Base-by-base conservation (phyloP, 2,888 invertebrate genomes). In the Coremacera marginata region DNA sequence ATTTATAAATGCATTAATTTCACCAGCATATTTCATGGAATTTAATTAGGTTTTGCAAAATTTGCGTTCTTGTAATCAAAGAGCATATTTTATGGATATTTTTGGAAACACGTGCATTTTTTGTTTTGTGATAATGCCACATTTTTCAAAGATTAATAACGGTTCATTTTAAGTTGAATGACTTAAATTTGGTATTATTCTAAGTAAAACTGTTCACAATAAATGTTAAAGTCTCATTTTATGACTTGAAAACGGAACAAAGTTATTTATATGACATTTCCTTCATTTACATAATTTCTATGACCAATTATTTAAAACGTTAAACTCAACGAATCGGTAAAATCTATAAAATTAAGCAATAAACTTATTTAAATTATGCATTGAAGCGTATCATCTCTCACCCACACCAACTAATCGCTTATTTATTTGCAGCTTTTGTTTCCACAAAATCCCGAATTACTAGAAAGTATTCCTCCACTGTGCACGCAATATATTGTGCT, bases 401-500 rank as follows among this genome's bases (percentile, higher is more conserved):
- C 44, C 8, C 5, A 37, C 37, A 37, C 31, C 3, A 16, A 51
- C 14, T 16, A 52, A 5, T 52, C 52, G 1, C 52, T 7, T 34
- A 27, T 52, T 51, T 55, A 34, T 16, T 79, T 81, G 1, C 77
- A 89, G 88, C 83, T 88, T 75, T 82, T 87, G 71, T 86, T 89
- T 82, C 86, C 87, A 27, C 86, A 88, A 82, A 82, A 86, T 52
- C 84, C 85, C 34, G 84, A 88, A 70, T 79, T 83, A 51, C 79
- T 88, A 57, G 81, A 84, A 76, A 87, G 84, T 75, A 82, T 86
- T 70, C 86, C 88, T 5, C 77, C 85, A 55, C 81, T 88, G 72
- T 87, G 88, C 79, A 81, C 84, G 3, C 85, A 86, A 49, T 89
- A 84, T 77, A 87, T 88, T 78, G 83, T 88, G 78, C 84, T 88